A percentile compares a stretch with the other conserved stretches of the same genome.
Conservation (phyloP, 2,113 vertebrate species). For the Eurystomus gularis region DNA sequence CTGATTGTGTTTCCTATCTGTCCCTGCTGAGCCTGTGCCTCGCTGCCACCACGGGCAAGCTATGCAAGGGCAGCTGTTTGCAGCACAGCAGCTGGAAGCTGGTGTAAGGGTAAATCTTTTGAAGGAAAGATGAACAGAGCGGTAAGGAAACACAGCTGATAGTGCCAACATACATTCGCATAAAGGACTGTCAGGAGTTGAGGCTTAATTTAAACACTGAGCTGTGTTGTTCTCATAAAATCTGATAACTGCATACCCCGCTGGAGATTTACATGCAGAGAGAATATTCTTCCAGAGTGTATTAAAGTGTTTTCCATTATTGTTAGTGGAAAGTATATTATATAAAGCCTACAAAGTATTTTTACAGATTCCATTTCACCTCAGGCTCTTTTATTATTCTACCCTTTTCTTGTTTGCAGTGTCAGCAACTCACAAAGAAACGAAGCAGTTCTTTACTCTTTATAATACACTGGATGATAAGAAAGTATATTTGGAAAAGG, state of each 20-base stretch:
- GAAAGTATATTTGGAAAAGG: constrained; percentile 97
- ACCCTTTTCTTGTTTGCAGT: constrained; percentile 75
- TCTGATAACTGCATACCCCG: neutral
- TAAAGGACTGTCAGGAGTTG: neutral
- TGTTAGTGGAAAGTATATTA: neutral
- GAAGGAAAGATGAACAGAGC: neutral
- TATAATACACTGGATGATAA: constrained; percentile 98
- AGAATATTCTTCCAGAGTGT: neutral
- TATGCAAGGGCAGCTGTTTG: neutral
- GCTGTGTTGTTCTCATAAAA: neutral
- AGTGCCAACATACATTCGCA: neutral
- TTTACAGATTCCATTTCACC: neutral
- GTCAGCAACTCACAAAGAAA: constrained; percentile 97
- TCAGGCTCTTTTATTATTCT: neutral
- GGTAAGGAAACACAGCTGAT: neutral
- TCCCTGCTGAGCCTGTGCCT: neutral
- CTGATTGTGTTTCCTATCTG: neutral
- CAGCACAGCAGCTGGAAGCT: neutral
- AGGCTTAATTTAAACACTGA: neutral
- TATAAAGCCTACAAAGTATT: neutral
- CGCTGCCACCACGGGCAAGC: neutral
- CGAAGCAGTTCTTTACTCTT: constrained; percentile 98
- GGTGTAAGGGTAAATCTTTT: neutral
- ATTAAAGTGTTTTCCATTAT: neutral
- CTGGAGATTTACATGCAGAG: neutral